Evolutionary conservation across 2,888 invertebrate species (phyloP).

Genomic region (Caenorhabditis panamensis): DNA sequence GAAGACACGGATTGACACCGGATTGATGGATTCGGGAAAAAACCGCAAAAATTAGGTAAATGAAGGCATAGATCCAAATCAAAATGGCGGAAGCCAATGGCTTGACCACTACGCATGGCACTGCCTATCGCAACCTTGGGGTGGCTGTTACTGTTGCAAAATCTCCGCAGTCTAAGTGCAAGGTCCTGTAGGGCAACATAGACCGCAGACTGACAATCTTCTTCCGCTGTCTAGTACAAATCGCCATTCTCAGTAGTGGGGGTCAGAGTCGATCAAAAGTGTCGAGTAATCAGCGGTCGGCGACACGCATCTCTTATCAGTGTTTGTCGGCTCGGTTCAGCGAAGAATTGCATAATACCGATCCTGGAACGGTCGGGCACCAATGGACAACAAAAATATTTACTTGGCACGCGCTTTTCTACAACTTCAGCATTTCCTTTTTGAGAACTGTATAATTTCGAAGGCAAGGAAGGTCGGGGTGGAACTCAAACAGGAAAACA

Average conservation of each 20-base stretch:
- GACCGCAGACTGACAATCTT: slow-evolving; percentile 6
- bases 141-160: slow-evolving; percentile 48
- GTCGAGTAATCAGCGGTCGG: slow-evolving; percentile 52
- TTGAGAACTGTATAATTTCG: slow-evolving; percentile 22
- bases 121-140: slow-evolving; percentile 41
- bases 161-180: slow-evolving; percentile 49
- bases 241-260: slow-evolving; percentile 14
- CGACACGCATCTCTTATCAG: slow-evolving; percentile 48
- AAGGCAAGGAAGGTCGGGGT: neutral
- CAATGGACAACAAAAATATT: slow-evolving; percentile 56
- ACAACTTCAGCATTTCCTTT: slow-evolving; percentile 11
- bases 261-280: slow-evolving; percentile 28
- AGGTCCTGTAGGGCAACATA: slow-evolving; percentile 32
- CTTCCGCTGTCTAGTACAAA: slow-evolving; percentile 12
- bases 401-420: slow-evolving; percentile 51
- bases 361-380: slow-evolving; percentile 59
- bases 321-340: slow-evolving; percentile 46
- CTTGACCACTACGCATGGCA: slow-evolving; percentile 38
- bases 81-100: slow-evolving; percentile 45
- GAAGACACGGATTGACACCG: slow-evolving; percentile 61
- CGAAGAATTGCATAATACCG: slow-evolving; percentile 45
- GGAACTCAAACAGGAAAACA: neutral
- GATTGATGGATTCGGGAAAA: slow-evolving; percentile 60
- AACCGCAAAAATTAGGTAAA: slow-evolving; percentile 57
- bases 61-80: slow-evolving; percentile 38